Conservation (phyloP, 1,140 invertebrate genomes). For the Euschistus heros region DNA sequence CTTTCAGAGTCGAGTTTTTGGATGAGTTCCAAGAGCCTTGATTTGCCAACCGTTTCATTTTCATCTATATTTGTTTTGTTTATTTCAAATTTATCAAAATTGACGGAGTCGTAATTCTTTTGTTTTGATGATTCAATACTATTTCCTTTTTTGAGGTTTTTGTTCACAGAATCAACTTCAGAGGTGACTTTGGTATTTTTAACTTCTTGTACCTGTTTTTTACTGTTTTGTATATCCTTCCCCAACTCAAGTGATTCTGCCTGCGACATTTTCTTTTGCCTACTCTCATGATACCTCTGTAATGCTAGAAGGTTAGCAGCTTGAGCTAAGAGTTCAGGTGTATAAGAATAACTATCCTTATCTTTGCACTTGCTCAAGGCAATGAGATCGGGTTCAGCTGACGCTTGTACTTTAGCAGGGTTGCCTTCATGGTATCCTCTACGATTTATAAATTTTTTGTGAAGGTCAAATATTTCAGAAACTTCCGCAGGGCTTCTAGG, state of each 20-base stretch:
- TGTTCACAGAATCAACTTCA: no score
- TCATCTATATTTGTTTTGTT: conserved; percentile 22
- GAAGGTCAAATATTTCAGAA: conserved; percentile 51
- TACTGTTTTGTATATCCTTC: not conserved
- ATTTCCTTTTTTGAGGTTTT: no score
- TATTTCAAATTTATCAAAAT: no score
- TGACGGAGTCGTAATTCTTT: no score
- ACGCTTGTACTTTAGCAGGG: conserved; percentile 20
- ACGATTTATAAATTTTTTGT: conserved; percentile 53
- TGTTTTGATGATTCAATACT: no score
- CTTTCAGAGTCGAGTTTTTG: conserved; percentile 34
- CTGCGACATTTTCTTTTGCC: conserved; percentile 25
- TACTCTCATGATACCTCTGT: conserved; percentile 32
- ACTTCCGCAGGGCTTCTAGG: conserved; percentile 36
- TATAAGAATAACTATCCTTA: conserved; percentile 5
- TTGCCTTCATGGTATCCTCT: conserved; percentile 44
- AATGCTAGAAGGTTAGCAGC: conserved; percentile 28
- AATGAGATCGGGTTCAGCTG: conserved; percentile 24
- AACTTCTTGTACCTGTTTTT: not conserved
- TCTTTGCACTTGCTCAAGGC: conserved; percentile 17
- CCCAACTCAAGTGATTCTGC: not conserved
- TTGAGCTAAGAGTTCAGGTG: conserved; percentile 27
- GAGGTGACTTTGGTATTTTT: no score
- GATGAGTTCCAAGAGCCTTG: conserved; percentile 43
- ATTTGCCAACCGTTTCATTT: conserved; percentile 34